Conservation (phyloP, 2,113 vertebrate genomes). For the Oreotrochilus melanogaster region DNA sequence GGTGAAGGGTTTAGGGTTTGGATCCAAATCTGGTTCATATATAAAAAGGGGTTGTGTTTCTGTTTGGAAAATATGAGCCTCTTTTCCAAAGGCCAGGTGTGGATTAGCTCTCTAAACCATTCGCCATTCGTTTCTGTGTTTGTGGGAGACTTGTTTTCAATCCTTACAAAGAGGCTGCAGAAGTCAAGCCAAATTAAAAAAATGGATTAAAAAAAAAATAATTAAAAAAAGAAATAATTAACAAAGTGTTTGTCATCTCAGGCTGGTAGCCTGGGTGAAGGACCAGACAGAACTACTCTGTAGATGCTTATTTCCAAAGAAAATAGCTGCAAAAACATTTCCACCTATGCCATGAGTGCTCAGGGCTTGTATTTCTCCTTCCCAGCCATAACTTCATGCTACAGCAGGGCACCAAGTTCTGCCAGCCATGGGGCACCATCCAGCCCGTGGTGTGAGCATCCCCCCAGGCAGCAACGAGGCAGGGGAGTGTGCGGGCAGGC, state of each 20-base stretch:
- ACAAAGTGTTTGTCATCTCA: conserved; percentile 76
- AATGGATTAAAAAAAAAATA: conserved; percentile 35
- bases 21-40: conserved; percentile 75
- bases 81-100: conserved; percentile 77
- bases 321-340: conserved; percentile 42
- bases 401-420: neutral
- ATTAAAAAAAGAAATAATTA: conserved; percentile 70
- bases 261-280: conserved; percentile 70
- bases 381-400: neutral
- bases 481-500: neutral
- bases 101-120: conserved; percentile 77
- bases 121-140: conserved; percentile 62
- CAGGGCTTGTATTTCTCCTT: conserved; percentile 13
- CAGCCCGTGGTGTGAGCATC: accelerated
- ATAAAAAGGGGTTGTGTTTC: conserved; percentile 76
- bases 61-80: conserved; percentile 77
- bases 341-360: conserved; percentile 1
- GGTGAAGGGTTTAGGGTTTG: conserved; percentile 50
- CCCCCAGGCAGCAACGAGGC: neutral
- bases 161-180: conserved; percentile 73
- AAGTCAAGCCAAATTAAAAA: conserved; percentile 71
- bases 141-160: conserved; percentile 72
- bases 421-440: neutral
- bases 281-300: conserved; percentile 49
- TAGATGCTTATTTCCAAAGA: conserved; percentile 41